Conservation (phyloP, 2,888 invertebrate genomes). For the Elegia similella region DNA sequence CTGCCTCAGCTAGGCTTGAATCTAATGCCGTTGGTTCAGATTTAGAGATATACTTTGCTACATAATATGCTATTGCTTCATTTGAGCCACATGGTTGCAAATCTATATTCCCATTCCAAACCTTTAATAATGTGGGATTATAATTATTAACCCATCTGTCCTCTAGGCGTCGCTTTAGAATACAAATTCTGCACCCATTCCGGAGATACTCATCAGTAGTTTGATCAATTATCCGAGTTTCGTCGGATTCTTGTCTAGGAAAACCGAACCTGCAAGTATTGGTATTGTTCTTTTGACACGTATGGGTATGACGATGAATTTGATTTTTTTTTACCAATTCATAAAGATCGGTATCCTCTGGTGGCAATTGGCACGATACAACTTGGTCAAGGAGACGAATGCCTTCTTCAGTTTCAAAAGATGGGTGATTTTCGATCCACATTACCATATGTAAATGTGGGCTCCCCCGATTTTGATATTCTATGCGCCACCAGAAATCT, state of each 20-base stretch:
- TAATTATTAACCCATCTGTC: conserved; percentile 23
- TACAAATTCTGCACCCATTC: background rate
- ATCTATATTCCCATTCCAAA: conserved; percentile 34
- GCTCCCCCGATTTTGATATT: too few species aligned
- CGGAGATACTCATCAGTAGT: background rate
- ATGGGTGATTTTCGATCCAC: too few species aligned
- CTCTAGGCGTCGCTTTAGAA: background rate
- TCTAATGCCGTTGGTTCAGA: conserved; percentile 27
- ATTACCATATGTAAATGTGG: too few species aligned
- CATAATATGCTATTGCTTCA: conserved; percentile 27
- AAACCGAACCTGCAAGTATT: conserved; percentile 24
- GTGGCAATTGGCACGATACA: too few species aligned
- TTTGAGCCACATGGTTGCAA: conserved; percentile 37
- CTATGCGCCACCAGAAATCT: too few species aligned
- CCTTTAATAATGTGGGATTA: conserved; percentile 22
- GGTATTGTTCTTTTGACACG: conserved; percentile 21
- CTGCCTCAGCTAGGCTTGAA: conserved; percentile 12
- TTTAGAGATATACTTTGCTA: conserved; percentile 28
- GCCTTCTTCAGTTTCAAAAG: too few species aligned
- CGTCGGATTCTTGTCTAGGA: conserved; percentile 21
- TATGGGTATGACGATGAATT: conserved; percentile 22
- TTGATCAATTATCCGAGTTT: conserved; percentile 12
- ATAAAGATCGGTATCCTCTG: conserved; percentile 13
- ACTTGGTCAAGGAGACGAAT: too few species aligned
- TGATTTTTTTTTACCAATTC: conserved; percentile 19